Evolutionary conservation across 1,140 invertebrate genomes (phyloP), one percentile per base, ranked within the genome.

Genomic region (Holcopasites calliopsidis): DNA sequence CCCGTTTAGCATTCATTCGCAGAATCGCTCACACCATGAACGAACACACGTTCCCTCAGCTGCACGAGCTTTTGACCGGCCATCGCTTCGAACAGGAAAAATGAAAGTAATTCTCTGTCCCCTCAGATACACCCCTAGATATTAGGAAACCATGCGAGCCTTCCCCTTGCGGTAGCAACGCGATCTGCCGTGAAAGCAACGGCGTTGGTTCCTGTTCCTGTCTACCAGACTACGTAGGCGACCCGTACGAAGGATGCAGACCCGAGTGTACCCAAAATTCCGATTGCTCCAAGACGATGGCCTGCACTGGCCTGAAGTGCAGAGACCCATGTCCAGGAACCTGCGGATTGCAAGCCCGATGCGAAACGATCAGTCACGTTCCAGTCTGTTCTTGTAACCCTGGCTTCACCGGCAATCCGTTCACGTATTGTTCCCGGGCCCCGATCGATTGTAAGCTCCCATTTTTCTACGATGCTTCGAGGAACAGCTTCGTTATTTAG

Each of bases 261-360:
- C 96, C 96, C 31, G 95, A 96, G 88, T 97, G 96, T 89, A 91
- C 94, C 16, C 93, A 94, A 81, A 93, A 94, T 82, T 90, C 92
- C 0, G 95, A 96, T 84, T 96, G 95, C 88, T 85, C 93, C 80
- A 86, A 92, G 86, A 71, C 92, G 94, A 83, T 93, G 92, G 93
- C 94, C 13, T 95, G 94, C 86, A 90, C 94, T 31, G 89, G 92
- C 65, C 92, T 94, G 64, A 94, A 94, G 88, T 95, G 95, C 88
- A 91, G 91, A 86, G 93, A 95, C 86, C 94, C 94, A 28, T 95
- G 95, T 84, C 85, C 89, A 28, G 94, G 94, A 74, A 93, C 92
- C 16, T 96, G 95, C 84, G 95, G 94, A 38, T 50, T 91, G 44
- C 94, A 95, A 86, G 94, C 95, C 4, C 92, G 94, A 80, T 96